phyloP scores from a whole-genome alignment of 2,888 invertebrate genomes.

The Eremobia ochroleuca region DNA sequence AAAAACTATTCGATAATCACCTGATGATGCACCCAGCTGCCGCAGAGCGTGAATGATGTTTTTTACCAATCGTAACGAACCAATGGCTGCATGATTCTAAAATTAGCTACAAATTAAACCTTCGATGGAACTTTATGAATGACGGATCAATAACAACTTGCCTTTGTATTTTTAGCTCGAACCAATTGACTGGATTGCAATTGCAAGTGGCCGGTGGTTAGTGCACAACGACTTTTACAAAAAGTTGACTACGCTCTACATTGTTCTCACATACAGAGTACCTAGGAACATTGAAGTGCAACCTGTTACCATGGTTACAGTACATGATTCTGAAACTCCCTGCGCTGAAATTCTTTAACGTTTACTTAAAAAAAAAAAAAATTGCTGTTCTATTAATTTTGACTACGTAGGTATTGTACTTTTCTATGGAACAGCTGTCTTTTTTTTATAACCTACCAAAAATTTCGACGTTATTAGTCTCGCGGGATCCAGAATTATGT shows the following conservation, averaged over 20 bases:
- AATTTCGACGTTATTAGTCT: too few relatives aligned
- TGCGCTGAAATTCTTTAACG: background rate
- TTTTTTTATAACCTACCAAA: too few relatives aligned
- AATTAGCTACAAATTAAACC: slow-evolving; percentile 65
- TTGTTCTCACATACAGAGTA: background rate
- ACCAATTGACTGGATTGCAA: slow-evolving; percentile 35
- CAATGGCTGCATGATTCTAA: slow-evolving; percentile 60
- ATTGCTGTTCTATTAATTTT: too few relatives aligned
- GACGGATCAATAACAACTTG: slow-evolving; percentile 44
- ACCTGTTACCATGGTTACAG: background rate
- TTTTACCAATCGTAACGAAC: slow-evolving; percentile 63
- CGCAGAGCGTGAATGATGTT: slow-evolving; percentile 70
- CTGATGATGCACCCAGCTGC: slow-evolving; percentile 63
- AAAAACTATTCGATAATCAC: slow-evolving; percentile 50
- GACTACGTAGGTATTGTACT: too few relatives aligned
- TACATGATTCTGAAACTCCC: background rate
- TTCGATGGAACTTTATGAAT: slow-evolving; percentile 57
- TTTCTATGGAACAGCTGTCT: too few relatives aligned
- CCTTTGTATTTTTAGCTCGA: slow-evolving; percentile 40
- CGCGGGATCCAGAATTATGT: too few relatives aligned
- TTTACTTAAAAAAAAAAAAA: background rate
- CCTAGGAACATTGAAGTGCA: background rate
- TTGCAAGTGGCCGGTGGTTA: slow-evolving; percentile 5
- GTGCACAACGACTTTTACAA: background rate
- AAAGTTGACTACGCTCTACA: background rate